Conservation (phyloP, 1,140 invertebrate genomes). For the Drosophila lowei region DNA sequence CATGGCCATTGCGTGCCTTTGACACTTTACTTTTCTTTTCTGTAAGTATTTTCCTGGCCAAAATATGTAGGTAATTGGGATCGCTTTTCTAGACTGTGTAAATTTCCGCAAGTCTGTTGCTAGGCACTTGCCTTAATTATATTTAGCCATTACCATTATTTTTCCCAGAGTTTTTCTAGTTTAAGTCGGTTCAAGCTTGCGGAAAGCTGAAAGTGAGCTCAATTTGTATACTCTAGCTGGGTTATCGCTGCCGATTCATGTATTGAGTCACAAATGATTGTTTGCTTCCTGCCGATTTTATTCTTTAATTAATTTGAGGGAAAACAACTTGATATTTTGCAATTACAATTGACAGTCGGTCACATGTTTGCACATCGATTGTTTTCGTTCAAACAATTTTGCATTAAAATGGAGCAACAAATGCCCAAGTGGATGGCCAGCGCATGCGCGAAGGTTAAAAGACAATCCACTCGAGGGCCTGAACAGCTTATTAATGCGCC, state of each 20-base stretch:
- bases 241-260: constrained; percentile 22
- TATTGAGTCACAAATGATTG: constrained; percentile 20
- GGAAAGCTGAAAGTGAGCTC: constrained; percentile 18
- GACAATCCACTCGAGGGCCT: constrained; percentile 17
- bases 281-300: constrained; percentile 23
- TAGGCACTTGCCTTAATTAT: constrained; percentile 26
- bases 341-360: constrained; percentile 11
- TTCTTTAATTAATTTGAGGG: constrained; percentile 41
- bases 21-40: constrained; percentile 43
- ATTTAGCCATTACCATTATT: constrained; percentile 29
- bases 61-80: constrained; percentile 25
- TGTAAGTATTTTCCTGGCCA: constrained; percentile 11
- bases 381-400: constrained; percentile 24
- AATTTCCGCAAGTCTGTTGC: constrained; percentile 27
- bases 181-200: constrained; percentile 41
- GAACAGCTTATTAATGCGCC: constrained; percentile 18
- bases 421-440: constrained; percentile 10
- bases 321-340: constrained; percentile 39
- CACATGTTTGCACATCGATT: constrained; percentile 43
- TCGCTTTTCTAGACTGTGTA: constrained; percentile 22
- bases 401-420: constrained; percentile 26
- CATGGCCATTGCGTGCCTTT: constrained; percentile 42
- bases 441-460: constrained; percentile 71
- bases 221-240: constrained; percentile 1
- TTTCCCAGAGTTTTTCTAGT: constrained; percentile 48